Evolutionary conservation across 2,113 vertebrate genomes (phyloP).

Genomic region (Toxostoma redivivum): DNA sequence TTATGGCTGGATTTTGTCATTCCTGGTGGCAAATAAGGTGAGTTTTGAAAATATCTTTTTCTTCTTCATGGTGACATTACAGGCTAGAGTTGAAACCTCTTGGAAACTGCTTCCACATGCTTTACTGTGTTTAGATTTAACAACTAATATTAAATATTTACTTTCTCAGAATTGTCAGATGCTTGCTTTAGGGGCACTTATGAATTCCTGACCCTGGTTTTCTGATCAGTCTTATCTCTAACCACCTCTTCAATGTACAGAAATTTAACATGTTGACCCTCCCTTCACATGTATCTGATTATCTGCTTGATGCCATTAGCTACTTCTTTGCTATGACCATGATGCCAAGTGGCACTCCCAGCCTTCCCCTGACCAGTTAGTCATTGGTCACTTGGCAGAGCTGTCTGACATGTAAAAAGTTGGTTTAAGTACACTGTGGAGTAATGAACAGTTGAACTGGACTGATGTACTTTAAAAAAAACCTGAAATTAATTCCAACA

Average conservation of each 20-base stretch:
- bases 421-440: not conserved
- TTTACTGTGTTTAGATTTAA: not conserved
- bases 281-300: accelerated
- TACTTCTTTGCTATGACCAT: accelerated
- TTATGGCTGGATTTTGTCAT: not conserved
- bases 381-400: not conserved
- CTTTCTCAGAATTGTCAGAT: not conserved
- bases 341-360: not conserved
- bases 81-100: not conserved
- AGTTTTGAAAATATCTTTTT: not conserved
- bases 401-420: not conserved
- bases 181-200: not conserved
- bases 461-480: not conserved
- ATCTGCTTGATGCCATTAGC: not conserved
- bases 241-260: not conserved
- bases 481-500: not conserved
- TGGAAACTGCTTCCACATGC: not conserved
- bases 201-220: not conserved
- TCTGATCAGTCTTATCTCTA: not conserved
- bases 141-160: not conserved
- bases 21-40: not conserved
- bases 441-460: not conserved
- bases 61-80: not conserved
- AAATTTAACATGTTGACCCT: not conserved
- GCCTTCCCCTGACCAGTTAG: not conserved